These are phyloP conservation scores for Thunnus albacares DNA, from an alignment of 2,797 vertebrate species.

Conservation along the genomic window DNA sequence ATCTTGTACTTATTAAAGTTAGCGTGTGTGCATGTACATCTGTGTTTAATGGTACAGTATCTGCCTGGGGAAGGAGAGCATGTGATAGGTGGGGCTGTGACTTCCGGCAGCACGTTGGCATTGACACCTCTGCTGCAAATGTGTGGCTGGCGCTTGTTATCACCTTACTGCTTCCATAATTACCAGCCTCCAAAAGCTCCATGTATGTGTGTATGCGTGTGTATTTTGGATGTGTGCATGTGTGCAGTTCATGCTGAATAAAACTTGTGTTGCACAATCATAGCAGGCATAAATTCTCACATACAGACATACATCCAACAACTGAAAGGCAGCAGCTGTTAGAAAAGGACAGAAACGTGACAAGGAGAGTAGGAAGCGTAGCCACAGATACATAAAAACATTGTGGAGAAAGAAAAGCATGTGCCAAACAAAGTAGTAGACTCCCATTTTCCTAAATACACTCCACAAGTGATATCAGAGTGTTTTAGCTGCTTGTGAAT, in stretches of 20 bases:
- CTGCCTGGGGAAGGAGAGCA: neutral
- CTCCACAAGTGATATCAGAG: neutral
- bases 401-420: neutral
- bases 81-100: slow-evolving; percentile 63
- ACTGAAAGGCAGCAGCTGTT: slow-evolving; percentile 14
- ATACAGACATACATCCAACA: neutral
- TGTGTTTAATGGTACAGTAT: slow-evolving; percentile 20
- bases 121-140: slow-evolving; percentile 72
- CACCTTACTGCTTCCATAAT: slow-evolving; percentile 81
- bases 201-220: slow-evolving; percentile 23
- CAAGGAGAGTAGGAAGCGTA: neutral
- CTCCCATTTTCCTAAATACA: neutral
- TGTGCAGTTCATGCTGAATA: slow-evolving; percentile 11
- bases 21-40: neutral
- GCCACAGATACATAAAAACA: neutral
- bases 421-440: slow-evolving; percentile 10
- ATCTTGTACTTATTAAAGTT: slow-evolving; percentile 4
- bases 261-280: slow-evolving; percentile 23
- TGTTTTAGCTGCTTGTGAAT: neutral
- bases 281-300: slow-evolving; percentile 12
- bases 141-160: slow-evolving; percentile 84
- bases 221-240: slow-evolving; percentile 40
- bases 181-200: slow-evolving; percentile 61
- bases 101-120: slow-evolving; percentile 68
- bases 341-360: slow-evolving; percentile 18